Percentiles rank a stretch among this genome's conserved stretches.
Evolutionary conservation across 2,888 invertebrate genomes (phyloP).

Genomic region (Smittia aterrima): DNA sequence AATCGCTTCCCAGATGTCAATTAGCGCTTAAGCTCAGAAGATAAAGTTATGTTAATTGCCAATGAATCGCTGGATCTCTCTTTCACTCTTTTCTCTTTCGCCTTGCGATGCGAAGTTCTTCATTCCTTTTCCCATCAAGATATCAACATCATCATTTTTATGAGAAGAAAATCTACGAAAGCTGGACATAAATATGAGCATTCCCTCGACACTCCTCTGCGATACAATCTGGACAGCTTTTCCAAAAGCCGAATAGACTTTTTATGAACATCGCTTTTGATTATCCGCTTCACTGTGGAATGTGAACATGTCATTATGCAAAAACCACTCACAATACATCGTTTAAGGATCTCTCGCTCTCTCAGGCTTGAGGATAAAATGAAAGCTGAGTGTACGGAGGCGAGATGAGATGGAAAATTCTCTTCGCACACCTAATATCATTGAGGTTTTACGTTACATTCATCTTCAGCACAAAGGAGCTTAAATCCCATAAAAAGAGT

Average conservation of each 20-base stretch:
- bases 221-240: neutral
- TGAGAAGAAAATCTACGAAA: neutral
- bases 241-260: neutral
- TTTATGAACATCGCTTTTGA: neutral
- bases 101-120: too few relatives aligned
- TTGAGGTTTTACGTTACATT: constrained; percentile 39
- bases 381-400: neutral
- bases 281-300: neutral
- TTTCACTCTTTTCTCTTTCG: too few relatives aligned
- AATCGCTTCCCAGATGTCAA: too few relatives aligned
- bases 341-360: neutral
- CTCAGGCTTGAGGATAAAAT: neutral
- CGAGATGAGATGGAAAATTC: neutral
- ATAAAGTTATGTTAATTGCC: too few relatives aligned
- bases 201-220: neutral
- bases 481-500: constrained; percentile 21
- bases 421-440: constrained; percentile 25
- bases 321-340: constrained; percentile 3
- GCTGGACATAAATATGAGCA: neutral
- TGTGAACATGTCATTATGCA: constrained; percentile 11
- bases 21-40: too few relatives aligned
- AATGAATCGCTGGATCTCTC: too few relatives aligned
- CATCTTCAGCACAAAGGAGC: constrained; percentile 8
- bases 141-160: constrained; percentile 9
- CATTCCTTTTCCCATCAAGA: neutral